phyloP scores from a whole-genome alignment of 2,888 invertebrate species.

The Onthophagus sagittarius region DNA sequence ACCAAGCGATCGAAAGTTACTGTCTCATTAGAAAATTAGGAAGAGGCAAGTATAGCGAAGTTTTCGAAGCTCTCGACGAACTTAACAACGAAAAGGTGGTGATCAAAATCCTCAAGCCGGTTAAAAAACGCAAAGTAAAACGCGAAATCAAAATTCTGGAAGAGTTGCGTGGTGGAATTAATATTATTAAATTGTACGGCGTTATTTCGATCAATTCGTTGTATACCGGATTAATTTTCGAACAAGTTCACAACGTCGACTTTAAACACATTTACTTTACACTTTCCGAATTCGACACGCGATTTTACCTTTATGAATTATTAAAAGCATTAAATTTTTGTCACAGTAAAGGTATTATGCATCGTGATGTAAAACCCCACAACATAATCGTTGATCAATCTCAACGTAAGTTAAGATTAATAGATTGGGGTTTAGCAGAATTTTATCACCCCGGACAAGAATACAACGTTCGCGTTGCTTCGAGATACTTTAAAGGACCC shows the following conservation, averaged over 20 bases:
- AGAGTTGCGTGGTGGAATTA: constrained; percentile 42
- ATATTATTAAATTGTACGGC: constrained; percentile 41
- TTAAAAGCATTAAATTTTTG: constrained; percentile 48
- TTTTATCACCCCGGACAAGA: constrained; percentile 47
- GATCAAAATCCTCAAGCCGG: constrained; percentile 46
- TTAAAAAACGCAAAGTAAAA: constrained; percentile 45
- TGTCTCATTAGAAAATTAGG: constrained; percentile 43
- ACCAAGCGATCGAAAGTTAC: constrained; percentile 41
- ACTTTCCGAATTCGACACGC: constrained; percentile 43
- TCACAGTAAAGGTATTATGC: constrained; percentile 48
- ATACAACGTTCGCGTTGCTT: constrained; percentile 47
- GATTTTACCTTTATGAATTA: constrained; percentile 49
- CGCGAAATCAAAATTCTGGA: constrained; percentile 47
- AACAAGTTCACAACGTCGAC: constrained; percentile 42
- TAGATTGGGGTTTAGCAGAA: constrained; percentile 48
- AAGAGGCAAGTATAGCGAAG: constrained; percentile 48
- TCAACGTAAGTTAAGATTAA: constrained; percentile 40
- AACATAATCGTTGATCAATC: constrained; percentile 45
- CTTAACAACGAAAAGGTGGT: constrained; percentile 40
- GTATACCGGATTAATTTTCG: constrained; percentile 43
- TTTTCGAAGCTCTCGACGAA: constrained; percentile 43
- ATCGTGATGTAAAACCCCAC: constrained; percentile 47
- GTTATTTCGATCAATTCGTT: constrained; percentile 31
- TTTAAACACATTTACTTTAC: constrained; percentile 46
- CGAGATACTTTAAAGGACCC: constrained; percentile 46